Base-by-base conservation (phyloP, 1,140 invertebrate species). In the Brachionus plicatilis region DNA sequence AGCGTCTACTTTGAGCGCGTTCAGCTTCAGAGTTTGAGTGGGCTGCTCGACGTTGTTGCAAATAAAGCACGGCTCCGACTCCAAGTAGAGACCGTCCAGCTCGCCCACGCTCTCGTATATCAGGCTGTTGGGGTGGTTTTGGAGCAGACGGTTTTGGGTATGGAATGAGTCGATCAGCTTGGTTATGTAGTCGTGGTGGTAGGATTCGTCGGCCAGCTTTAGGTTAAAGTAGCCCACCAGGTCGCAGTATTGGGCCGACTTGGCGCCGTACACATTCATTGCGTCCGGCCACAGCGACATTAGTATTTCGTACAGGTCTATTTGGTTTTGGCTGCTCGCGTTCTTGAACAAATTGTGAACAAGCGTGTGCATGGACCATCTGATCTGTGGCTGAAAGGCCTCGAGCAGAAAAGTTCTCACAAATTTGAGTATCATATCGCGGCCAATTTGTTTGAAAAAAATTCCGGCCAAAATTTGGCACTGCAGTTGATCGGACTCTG, bases 1-100 rank as follows among this genome's bases (percentile, higher is more conserved):
- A 0, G 96, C 96, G 90, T 99, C 97, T 50, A 95, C 93, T 91
- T 98, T 98, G 7, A 98, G 94, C 0, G 95, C 93, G 0, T 95
- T 95, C 43, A 99, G 90, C 90, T 99, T 99, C 53, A 98, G 94
- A 72, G 86, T 89, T 88, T 89, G 86, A 12, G 85, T 94, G 1
- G 95, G 93, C 14, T 97, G 94, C 89, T 99, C 96, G 0, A 96
- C 95, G 90, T 97, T 97, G 89, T 98, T 98, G 88, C 96, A 99
- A 0, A 98, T 96, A 24, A 98, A 91, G 88, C 96, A 99, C 0
- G 96, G 96, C 88, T 98, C 96, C 85, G 95, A 96, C 90, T 99
- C 96, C 47, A 98, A 90, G 88, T 96, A 99, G 89, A 95, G 97
- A 0, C 96, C 96, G 89, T 98, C 96, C 66, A 98, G 92, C 87